Conservation (phyloP, 2,888 invertebrate genomes). For the Athetis lepigone region DNA sequence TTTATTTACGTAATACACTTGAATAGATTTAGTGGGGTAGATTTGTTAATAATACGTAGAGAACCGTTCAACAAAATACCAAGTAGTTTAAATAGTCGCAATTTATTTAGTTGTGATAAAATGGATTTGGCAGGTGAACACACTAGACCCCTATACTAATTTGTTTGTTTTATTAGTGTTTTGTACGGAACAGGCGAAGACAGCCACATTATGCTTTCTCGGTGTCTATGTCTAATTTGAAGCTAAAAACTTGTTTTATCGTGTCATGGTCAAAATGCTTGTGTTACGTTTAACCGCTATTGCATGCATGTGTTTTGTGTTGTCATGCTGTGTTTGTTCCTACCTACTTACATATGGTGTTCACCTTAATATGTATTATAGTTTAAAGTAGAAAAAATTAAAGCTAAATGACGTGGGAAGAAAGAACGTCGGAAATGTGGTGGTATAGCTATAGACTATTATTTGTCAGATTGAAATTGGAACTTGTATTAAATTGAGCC, state of each 20-base stretch:
- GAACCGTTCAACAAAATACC: not conserved
- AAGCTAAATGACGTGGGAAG: not conserved
- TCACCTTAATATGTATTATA: conserved; percentile 33
- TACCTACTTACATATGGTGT: conserved; percentile 27
- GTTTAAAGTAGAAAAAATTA: conserved; percentile 21
- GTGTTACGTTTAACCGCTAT: conserved; percentile 34
- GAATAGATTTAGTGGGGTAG: not conserved
- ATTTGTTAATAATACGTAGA: conserved; percentile 13
- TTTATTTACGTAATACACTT: not conserved
- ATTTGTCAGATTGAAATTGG: conserved; percentile 10
- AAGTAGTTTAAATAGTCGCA: not conserved
- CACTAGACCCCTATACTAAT: conserved; percentile 54
- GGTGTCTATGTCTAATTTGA: conserved; percentile 28
- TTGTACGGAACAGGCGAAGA: conserved; percentile 40
- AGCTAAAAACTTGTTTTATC: conserved; percentile 26
- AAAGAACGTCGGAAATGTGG: conserved; percentile 15
- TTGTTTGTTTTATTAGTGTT: conserved; percentile 42
- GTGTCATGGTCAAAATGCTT: conserved; percentile 40
- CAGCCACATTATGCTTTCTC: conserved; percentile 28
- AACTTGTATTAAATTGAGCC: not conserved
- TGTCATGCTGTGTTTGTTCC: conserved; percentile 38
- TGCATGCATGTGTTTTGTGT: conserved; percentile 49
- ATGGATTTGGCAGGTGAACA: conserved; percentile 59
- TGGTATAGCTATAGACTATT: not conserved
- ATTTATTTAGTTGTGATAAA: conserved; percentile 6